These are phyloP conservation scores for Thamnophis sirtalis DNA, from an alignment of 2,113 vertebrate genomes.

Conservation along the genomic window DNA sequence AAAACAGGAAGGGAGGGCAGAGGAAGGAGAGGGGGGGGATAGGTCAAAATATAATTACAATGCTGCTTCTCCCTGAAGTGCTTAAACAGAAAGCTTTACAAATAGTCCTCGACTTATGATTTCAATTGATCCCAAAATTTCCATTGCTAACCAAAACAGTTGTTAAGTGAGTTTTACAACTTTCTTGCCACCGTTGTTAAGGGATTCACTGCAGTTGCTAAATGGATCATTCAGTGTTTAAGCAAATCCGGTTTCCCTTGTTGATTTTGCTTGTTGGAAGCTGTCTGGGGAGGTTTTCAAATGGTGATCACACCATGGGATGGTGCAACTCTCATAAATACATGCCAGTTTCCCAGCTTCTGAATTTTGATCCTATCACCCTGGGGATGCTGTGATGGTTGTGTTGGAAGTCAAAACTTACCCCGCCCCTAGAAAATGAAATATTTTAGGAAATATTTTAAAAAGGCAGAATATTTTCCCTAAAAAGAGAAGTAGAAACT, in stretches of 20 bases:
- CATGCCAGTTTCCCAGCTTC: neutral
- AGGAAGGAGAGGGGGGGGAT: neutral
- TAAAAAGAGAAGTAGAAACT: no score
- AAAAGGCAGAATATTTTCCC: no score
- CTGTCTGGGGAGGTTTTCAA: neutral
- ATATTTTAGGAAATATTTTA: no score
- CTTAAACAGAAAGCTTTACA: slow-evolving; percentile 13
- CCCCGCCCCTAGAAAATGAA: no score
- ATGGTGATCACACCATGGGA: neutral
- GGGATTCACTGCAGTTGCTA: neutral
- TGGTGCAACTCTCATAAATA: neutral
- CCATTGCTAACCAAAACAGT: neutral
- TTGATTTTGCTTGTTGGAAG: neutral
- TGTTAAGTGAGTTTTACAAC: neutral
- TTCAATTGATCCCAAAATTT: neutral
- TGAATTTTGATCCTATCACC: neutral
- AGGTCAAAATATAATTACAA: neutral
- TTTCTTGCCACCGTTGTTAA: neutral
- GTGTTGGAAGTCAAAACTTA: no score
- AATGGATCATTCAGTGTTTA: neutral
- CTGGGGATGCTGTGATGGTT: neutral
- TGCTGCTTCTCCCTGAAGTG: neutral
- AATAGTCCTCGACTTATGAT: neutral
- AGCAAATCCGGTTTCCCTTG: neutral
- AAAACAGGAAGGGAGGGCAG: neutral